Conservation (phyloP, 2,888 invertebrate species). For the Dermolepida albohirtum region DNA sequence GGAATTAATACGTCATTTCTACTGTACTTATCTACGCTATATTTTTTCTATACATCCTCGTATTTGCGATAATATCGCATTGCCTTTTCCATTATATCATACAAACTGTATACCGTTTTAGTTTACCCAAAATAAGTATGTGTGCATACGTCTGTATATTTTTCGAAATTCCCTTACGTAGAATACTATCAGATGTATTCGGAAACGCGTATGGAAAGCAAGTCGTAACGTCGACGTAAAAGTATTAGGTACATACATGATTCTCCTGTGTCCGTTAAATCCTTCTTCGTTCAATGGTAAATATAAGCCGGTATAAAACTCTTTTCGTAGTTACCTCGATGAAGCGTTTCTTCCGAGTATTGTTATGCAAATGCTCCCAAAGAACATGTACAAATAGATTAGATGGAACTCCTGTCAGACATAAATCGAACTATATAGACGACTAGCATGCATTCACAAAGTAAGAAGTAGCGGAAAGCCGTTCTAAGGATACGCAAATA, state of each 20-base stretch:
- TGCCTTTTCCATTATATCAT: too few species aligned
- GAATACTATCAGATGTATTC: not conserved
- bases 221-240: constrained; percentile 1
- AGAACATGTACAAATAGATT: constrained; percentile 36
- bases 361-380: constrained; percentile 30
- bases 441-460: constrained; percentile 5
- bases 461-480: not conserved
- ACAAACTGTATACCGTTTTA: too few species aligned
- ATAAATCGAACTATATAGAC: constrained; percentile 20
- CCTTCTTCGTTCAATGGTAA: constrained; percentile 25
- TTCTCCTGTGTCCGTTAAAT: constrained; percentile 31
- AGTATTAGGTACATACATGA: constrained; percentile 9
- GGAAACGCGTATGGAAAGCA: not conserved
- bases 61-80: too few species aligned
- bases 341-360: constrained; percentile 29
- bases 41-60: too few species aligned
- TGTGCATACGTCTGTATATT: not conserved
- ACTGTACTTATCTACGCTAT: too few species aligned
- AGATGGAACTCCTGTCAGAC: constrained; percentile 29
- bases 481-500: too few species aligned
- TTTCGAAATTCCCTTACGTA: not conserved
- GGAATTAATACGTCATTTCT: too few species aligned
- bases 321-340: constrained; percentile 16
- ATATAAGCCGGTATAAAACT: constrained; percentile 24
- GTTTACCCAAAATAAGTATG: not conserved